phyloP scores from a whole-genome alignment of 2,113 vertebrate species.

The Phodopus roborovskii region DNA sequence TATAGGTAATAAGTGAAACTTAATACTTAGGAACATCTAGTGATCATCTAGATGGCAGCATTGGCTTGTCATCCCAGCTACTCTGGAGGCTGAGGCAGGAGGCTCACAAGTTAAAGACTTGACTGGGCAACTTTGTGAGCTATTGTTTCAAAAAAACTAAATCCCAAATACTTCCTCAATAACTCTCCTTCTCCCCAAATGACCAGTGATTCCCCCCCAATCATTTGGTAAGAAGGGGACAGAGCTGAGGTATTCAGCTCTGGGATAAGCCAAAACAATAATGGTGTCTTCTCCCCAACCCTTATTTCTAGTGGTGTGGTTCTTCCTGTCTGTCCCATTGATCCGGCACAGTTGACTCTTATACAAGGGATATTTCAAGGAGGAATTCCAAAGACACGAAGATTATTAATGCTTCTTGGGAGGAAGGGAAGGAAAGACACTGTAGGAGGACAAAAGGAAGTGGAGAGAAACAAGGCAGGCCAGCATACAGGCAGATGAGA shows the following conservation, averaged over 20 bases:
- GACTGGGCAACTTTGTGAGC: neutral
- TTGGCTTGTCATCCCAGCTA: neutral
- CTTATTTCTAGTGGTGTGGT: neutral
- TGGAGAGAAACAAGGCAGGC: neutral
- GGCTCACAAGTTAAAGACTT: neutral
- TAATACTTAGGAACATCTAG: neutral
- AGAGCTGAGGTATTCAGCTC: neutral
- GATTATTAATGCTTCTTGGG: neutral
- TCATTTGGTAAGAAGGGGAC: neutral
- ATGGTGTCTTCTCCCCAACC: neutral
- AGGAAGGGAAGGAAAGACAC: neutral
- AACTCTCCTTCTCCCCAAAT: neutral
- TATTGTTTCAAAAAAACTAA: neutral
- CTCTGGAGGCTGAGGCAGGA: neutral
- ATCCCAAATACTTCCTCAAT: neutral
- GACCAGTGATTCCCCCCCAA: neutral
- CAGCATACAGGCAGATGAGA: neutral
- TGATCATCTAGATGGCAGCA: neutral
- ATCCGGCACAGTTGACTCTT: neutral
- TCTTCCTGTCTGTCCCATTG: neutral
- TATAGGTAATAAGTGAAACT: neutral
- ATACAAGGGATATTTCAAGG: neutral
- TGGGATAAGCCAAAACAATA: neutral
- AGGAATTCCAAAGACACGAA: constrained; percentile 38
- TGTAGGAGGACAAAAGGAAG: neutral